A percentile compares a stretch with the other conserved stretches of the same genome.
phyloP scores from a whole-genome alignment of 2,113 vertebrate species.

The Callithrix jacchus region DNA sequence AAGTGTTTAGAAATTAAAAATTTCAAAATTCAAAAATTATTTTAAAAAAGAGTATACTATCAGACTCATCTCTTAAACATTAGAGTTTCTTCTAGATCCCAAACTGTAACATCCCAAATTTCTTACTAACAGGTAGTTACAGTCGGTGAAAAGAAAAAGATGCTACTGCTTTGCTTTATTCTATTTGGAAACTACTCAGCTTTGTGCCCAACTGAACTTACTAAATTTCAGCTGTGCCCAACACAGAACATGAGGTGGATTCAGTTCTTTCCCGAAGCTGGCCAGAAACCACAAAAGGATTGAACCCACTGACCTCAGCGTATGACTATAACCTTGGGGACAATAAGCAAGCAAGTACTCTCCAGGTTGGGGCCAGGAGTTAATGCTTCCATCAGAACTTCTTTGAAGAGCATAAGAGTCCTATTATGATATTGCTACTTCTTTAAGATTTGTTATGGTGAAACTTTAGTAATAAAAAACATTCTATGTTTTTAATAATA shows the following conservation, averaged over 20 bases:
- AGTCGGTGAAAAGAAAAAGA: background rate
- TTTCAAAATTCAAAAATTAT: constrained; percentile 10
- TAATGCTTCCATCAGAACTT: background rate
- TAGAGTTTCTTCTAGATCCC: background rate
- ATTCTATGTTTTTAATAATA: no score
- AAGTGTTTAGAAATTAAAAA: constrained; percentile 10
- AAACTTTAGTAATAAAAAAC: background rate
- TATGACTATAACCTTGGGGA: constrained; percentile 48
- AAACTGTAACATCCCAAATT: background rate
- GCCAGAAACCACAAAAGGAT: constrained; percentile 12
- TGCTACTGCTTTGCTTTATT: constrained; percentile 23
- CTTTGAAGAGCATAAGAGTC: background rate
- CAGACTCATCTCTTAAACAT: background rate
- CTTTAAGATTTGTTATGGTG: background rate
- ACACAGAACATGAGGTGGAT: background rate
- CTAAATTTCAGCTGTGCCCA: constrained; percentile 21
- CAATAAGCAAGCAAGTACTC: background rate
- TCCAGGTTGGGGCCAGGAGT: background rate
- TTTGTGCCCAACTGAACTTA: background rate
- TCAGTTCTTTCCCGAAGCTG: constrained; percentile 61
- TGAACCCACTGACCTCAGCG: constrained; percentile 56
- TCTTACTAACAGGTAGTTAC: background rate
- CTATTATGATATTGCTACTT: background rate
- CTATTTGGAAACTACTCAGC: constrained; percentile 17
- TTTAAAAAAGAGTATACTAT: background rate